These are phyloP conservation scores for Phoronis australis DNA, from an alignment of 2,888 invertebrate genomes.

Conservation along the genomic window DNA sequence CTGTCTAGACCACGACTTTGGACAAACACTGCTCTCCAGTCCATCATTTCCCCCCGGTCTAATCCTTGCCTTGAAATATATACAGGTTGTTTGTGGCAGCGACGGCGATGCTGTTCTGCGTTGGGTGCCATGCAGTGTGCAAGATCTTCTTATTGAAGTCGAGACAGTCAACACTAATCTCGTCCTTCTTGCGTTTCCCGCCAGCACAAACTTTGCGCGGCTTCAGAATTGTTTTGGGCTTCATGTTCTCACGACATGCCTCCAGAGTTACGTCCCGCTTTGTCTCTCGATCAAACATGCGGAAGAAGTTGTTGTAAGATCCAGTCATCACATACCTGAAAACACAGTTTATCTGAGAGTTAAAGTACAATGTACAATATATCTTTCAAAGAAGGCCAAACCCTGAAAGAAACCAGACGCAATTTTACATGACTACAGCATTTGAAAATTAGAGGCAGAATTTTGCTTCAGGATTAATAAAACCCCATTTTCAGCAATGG, in stretches of 20 bases:
- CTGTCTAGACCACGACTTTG: too few relatives aligned
- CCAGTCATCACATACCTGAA: conserved; percentile 90
- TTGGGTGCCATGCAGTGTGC: conserved; percentile 98
- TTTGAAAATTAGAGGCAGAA: too few relatives aligned
- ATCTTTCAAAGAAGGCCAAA: too few relatives aligned
- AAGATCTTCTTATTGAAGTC: conserved; percentile 99
- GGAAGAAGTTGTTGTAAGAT: conserved; percentile 99
- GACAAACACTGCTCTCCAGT: too few relatives aligned
- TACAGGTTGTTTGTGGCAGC: conserved; percentile 99
- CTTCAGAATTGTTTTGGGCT: conserved; percentile 86
- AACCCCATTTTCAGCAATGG: too few relatives aligned
- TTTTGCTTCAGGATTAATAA: too few relatives aligned
- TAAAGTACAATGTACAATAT: too few relatives aligned
- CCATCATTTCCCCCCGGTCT: too few relatives aligned
- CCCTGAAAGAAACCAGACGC: too few relatives aligned
- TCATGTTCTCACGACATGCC: conserved; percentile 91
- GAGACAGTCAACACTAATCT: conserved; percentile 79
- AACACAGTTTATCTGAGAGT: too few relatives aligned
- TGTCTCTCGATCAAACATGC: conserved; percentile 80
- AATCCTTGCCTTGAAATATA: conserved; percentile 50
- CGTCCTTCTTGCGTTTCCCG: conserved; percentile 86
- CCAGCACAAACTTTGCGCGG: conserved; percentile 91
- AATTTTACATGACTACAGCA: too few relatives aligned
- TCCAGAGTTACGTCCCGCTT: conserved; percentile 90
- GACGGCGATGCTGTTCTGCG: conserved; percentile 96